Base-by-base conservation (phyloP, 2,888 invertebrate species). In the Pachymerium ferrugineum region DNA sequence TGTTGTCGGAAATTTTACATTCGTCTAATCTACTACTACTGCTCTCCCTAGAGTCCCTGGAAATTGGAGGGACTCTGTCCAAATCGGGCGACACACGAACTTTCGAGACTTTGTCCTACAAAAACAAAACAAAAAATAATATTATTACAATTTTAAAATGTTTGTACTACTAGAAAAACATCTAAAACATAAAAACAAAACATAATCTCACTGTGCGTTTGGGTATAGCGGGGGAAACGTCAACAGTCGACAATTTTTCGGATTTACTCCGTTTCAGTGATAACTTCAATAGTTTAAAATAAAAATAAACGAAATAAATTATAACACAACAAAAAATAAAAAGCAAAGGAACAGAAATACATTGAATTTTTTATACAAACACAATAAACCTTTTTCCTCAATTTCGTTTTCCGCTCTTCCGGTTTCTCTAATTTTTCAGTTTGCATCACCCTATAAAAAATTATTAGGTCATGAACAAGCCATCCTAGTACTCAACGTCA, bases 251-350 rank as follows among this genome's bases (percentile, higher is more conserved):
- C 29, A 72, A 74, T 73, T 73, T 72, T n/a, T 75, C 76, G 6
- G 76, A 76, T 74, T 75, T 76, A 73, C 76, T 76, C 35, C 76
- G 42, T 70, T 76, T 76, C 25, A 76, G 33, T 1, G 75, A 76
- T 14, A 75, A 42, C 76, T 76, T 31, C 12, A 30, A 68, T n/a
- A n/a, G n/a, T n/a, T n/a, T n/a, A 67, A 73, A 31, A 73, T 72
- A 30, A 72, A 38, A 28, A 72, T 2, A 19, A 30, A 31, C 12
- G 19, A 31, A 6, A 70, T 2, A 70, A 35, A 71, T n/a, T 22
- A 33, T 14, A 71, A 71, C n/a, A 35, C 16, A 19, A 71, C 10
- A 16, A 70, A 71, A 1, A 35, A 71, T 1, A 71, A 38, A 19
- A 62, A n/a, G n/a, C n/a, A n/a, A n/a, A n/a, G n/a, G n/a, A n/a